Conservation (phyloP, 2,888 invertebrate species). For the Eremobia ochroleuca region DNA sequence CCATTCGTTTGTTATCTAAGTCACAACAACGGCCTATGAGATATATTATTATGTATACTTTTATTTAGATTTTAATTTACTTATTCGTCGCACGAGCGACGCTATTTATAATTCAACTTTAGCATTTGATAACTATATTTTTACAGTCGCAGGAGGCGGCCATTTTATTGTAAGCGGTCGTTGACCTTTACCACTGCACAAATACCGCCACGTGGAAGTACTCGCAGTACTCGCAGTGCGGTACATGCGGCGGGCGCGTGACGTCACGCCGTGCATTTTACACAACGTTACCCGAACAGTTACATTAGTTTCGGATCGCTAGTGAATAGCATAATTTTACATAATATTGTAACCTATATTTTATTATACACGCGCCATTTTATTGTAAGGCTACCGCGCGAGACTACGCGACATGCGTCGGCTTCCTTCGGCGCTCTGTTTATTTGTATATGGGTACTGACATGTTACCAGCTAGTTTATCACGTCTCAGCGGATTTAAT, state of each 20-base stretch:
- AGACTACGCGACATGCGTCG: constrained; percentile 8
- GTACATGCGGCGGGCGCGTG: constrained; percentile 56
- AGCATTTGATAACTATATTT: constrained; percentile 82
- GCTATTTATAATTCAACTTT: constrained; percentile 83
- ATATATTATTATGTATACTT: constrained; percentile 81
- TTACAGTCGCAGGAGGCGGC: constrained; percentile 74
- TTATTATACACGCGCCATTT: constrained; percentile 79
- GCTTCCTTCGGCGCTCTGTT: constrained; percentile 12
- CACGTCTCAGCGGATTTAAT: constrained; percentile 3
- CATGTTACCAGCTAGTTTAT: constrained; percentile 56
- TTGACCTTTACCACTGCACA: constrained; percentile 69
- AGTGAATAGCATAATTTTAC: constrained; percentile 85
- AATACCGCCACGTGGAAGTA: constrained; percentile 37
- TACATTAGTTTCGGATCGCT: constrained; percentile 87
- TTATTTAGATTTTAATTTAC: constrained; percentile 81
- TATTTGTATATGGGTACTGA: constrained; percentile 57
- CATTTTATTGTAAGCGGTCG: constrained; percentile 75
- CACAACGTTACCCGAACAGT: constrained; percentile 86
- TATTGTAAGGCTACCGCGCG: constrained; percentile 69
- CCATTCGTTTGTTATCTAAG: constrained; percentile 79
- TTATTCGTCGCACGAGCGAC: constrained; percentile 70
- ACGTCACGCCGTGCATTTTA: constrained; percentile 79
- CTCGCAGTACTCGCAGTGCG: constrained; percentile 4
- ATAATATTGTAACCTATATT: constrained; percentile 76
- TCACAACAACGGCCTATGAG: constrained; percentile 87